Evolutionary conservation across 1,140 invertebrate species (phyloP).

Genomic region (Calycopis cecrops): DNA sequence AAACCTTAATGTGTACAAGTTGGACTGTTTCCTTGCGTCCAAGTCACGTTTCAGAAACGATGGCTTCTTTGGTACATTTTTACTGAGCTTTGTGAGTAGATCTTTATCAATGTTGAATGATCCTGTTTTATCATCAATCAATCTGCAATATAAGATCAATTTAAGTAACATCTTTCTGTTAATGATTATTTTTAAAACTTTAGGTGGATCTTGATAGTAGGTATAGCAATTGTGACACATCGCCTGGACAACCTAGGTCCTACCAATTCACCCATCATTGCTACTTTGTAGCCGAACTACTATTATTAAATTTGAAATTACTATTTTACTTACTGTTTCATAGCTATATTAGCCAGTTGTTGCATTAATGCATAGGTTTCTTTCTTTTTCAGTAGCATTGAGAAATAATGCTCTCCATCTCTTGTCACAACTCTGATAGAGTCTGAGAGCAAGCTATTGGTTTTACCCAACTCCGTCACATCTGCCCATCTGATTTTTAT

Average conservation of each 20-base stretch:
- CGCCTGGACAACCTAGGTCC: too few species aligned
- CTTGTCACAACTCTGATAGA: slow-evolving; percentile 90
- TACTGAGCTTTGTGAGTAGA: slow-evolving; percentile 86
- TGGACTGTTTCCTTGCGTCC: slow-evolving; percentile 94
- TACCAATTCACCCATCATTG: too few species aligned
- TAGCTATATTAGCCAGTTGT: slow-evolving; percentile 96
- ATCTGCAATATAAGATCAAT: slow-evolving; percentile 56
- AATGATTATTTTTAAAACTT: too few species aligned
- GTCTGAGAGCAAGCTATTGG: slow-evolving; percentile 87
- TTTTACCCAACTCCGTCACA: slow-evolving; percentile 84
- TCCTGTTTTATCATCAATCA: slow-evolving; percentile 89
- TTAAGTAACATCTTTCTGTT: too few species aligned
- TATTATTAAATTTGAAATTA: background rate
- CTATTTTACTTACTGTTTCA: slow-evolving; percentile 83
- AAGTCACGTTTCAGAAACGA: slow-evolving; percentile 95
- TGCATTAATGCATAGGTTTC: slow-evolving; percentile 95
- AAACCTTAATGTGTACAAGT: slow-evolving; percentile 88
- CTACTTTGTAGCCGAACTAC: slow-evolving; percentile 1
- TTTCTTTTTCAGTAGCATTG: slow-evolving; percentile 90
- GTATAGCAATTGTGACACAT: too few species aligned
- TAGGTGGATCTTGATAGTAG: too few species aligned
- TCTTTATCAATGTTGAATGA: slow-evolving; percentile 90
- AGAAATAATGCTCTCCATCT: slow-evolving; percentile 90
- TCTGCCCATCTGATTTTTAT: slow-evolving; percentile 91
- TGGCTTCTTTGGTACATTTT: slow-evolving; percentile 90